Conservation (phyloP, 2,888 invertebrate species). For the Zonitis immaculata region DNA sequence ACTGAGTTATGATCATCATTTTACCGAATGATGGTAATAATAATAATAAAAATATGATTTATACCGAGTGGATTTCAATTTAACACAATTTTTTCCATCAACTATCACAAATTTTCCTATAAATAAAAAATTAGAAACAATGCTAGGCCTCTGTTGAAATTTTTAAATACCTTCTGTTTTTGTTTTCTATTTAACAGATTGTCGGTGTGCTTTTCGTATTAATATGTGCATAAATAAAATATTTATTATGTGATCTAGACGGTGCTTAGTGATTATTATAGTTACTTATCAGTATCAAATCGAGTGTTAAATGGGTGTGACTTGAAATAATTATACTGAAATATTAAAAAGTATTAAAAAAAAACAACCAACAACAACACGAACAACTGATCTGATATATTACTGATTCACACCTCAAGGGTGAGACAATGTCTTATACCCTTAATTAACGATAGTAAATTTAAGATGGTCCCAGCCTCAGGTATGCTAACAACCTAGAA, state of each 20-base stretch:
- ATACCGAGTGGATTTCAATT: no score
- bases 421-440: constrained; percentile 44
- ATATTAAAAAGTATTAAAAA: constrained; percentile 37
- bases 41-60: no score
- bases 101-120: no score
- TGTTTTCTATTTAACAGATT: neutral
- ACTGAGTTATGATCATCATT: no score
- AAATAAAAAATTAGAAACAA: no score
- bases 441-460: constrained; percentile 48
- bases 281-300: constrained; percentile 37
- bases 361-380: no score
- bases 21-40: no score
- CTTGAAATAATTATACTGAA: constrained; percentile 49
- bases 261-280: constrained; percentile 32
- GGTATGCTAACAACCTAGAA: constrained; percentile 31
- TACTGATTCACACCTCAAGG: constrained; percentile 42
- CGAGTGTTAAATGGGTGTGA: constrained; percentile 47
- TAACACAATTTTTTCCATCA: no score
- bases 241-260: constrained; percentile 6
- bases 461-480: constrained; percentile 40
- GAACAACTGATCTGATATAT: neutral
- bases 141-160: no score
- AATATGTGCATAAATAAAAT: constrained; percentile 31
- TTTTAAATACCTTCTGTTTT: no score
- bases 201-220: constrained; percentile 11